Evolutionary conservation across 1,140 invertebrate genomes (phyloP).

Genomic region (Vollenhovia emeryi): DNA sequence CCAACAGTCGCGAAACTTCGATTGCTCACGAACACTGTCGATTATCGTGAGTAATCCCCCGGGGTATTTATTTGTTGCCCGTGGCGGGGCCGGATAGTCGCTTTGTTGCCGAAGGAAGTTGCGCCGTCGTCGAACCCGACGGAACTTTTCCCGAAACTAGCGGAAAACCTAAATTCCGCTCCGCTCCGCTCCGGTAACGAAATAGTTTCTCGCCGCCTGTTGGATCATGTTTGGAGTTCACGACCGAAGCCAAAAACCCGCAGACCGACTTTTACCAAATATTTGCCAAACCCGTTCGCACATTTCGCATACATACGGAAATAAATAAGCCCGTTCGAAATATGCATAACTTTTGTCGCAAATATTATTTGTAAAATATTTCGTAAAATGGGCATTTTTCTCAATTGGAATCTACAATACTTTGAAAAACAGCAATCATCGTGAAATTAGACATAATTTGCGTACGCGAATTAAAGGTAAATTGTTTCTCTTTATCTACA

Average conservation of each 20-base stretch:
- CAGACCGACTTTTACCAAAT: conserved; percentile 42
- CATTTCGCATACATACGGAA: neutral
- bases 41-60: conserved; percentile 59
- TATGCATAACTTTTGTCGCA: neutral
- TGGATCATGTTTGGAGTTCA: conserved; percentile 39
- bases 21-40: conserved; percentile 56
- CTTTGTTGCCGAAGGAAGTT: conserved; percentile 43
- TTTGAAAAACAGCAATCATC: neutral
- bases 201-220: conserved; percentile 47
- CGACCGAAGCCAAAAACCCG: conserved; percentile 50
- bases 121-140: conserved; percentile 29
- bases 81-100: conserved; percentile 43
- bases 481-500: neutral
- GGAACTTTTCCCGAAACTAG: conserved; percentile 47
- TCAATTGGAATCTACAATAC: neutral
- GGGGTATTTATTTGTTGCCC: conserved; percentile 49
- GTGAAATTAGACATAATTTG: neutral
- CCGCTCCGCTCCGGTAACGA: conserved; percentile 9
- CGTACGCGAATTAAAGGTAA: neutral
- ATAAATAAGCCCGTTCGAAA: conserved; percentile 38
- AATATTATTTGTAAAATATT: neutral
- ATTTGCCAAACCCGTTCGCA: conserved; percentile 7
- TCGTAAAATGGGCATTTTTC: neutral
- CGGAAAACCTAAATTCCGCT: conserved; percentile 47
- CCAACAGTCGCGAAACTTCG: conserved; percentile 51